phyloP scores from a whole-genome alignment of 1,140 invertebrate species.

The Papilio xuthus region DNA sequence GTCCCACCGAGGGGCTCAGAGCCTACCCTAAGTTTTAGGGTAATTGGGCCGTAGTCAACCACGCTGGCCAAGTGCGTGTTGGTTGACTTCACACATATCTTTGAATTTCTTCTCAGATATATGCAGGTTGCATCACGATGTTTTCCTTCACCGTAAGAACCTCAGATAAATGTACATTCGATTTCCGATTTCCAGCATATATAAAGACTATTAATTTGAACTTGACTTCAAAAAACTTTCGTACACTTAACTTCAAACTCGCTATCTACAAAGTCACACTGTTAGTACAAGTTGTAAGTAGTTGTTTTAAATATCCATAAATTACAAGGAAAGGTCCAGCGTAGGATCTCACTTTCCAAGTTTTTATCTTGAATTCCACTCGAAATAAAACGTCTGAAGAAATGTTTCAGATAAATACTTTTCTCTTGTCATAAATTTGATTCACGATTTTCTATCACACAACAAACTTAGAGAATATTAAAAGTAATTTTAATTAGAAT shows the following conservation, averaged over 20 bases:
- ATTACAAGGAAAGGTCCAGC: conserved; percentile 13
- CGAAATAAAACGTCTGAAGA: neutral
- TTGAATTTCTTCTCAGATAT: no score
- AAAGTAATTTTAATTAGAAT: no score
- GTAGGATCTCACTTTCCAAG: neutral
- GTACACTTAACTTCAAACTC: neutral
- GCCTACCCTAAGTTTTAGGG: no score
- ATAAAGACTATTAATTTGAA: neutral
- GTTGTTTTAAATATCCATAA: conserved; percentile 18
- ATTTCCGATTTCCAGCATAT: no score
- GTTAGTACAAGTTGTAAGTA: neutral
- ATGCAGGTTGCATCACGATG: no score
- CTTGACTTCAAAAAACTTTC: neutral
- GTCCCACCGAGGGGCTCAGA: no score
- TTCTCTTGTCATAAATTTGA: neutral
- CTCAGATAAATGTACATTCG: no score
- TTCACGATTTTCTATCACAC: neutral
- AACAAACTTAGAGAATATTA: neutral
- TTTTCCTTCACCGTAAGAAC: no score
- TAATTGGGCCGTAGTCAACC: no score
- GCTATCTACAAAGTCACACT: neutral
- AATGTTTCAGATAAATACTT: neutral
- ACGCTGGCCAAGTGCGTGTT: no score
- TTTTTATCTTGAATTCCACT: conserved; percentile 9
- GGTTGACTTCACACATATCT: no score